These are phyloP conservation scores for Drosophila planitibia DNA, from an alignment of 2,888 invertebrate species.

Conservation along the genomic window DNA sequence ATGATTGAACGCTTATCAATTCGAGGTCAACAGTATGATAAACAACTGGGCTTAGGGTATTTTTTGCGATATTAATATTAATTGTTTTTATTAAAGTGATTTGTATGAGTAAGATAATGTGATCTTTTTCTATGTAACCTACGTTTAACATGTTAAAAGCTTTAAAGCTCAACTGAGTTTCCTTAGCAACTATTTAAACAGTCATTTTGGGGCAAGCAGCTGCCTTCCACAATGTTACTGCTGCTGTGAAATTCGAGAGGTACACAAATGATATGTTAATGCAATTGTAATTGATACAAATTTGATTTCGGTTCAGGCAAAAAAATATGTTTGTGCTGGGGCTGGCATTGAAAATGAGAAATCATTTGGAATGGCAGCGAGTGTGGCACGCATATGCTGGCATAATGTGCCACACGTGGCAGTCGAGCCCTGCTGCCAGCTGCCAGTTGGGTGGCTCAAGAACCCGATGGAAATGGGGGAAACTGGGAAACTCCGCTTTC, in stretches of 20 bases:
- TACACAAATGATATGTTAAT: slow-evolving; percentile 78
- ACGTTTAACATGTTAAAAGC: not conserved
- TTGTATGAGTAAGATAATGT: not conserved
- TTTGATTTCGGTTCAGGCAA: slow-evolving; percentile 71
- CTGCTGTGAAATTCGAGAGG: slow-evolving; percentile 57
- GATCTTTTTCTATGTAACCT: not conserved
- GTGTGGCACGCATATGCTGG: slow-evolving; percentile 65
- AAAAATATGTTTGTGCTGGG: slow-evolving; percentile 55
- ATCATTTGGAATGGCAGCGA: slow-evolving; percentile 61
- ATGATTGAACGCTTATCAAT: not conserved
- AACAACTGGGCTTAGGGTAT: not conserved
- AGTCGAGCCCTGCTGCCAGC: slow-evolving; percentile 41
- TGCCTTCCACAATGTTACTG: slow-evolving; percentile 22
- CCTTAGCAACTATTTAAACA: slow-evolving; percentile 52
- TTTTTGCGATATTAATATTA: not conserved
- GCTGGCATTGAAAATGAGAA: slow-evolving; percentile 72
- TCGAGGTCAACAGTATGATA: not conserved
- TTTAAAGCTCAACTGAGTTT: slow-evolving; percentile 22
- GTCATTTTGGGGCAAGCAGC: slow-evolving; percentile 46
- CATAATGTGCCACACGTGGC: slow-evolving; percentile 65
- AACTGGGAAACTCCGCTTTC: slow-evolving; percentile 4
- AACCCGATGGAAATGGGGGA: not conserved
- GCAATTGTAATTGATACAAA: slow-evolving; percentile 83
- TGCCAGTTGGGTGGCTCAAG: slow-evolving; percentile 38
- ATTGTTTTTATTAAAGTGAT: not conserved